Evolutionary conservation across 2,797 vertebrate genomes (phyloP), one percentile per base, ranked within the genome.

Genomic region (Rallus crepitans): DNA sequence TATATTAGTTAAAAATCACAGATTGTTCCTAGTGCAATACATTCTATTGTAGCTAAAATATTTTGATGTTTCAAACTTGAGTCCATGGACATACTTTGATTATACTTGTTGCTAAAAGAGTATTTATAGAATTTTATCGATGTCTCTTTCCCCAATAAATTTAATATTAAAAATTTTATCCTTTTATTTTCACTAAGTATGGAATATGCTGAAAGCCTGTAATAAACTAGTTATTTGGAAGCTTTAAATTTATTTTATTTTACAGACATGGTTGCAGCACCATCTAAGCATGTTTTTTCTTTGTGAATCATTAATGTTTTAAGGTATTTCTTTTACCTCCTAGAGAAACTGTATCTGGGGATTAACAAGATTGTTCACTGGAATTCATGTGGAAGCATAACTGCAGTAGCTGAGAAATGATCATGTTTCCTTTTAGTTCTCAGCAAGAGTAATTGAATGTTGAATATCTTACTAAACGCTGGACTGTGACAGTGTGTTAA

Each of bases 401-500:
- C 95, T 86, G 90, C 91, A 71, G 84, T 82, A 79, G 94, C 95
- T 98, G 98, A 98, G 97, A 98, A 98, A 98, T 96, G 97, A 96
- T 97, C 94, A 72, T 93, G 96, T 96, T 98, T 97, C 97, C 94
- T 97, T 97, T 97, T 97, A 87, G 93, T 98, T 97, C 97, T 97
- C 97, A 93, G 96, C 96, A 97, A 97, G 97, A 98, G 97, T 98
- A 98, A 98, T 97, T 97, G 97, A 98, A 98, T 98, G 97, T 97
- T 96, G 98, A 98, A 97, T 97, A 98, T 97, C 97, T 98, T 97
- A 97, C 97, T 98, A 98, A 98, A 98, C 42, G 80, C 96, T 93
- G 93, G 97, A 96, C 97, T 97, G 97, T 98, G 98, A 98, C 98
- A 98, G 97, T 96, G 96, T 98, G 97, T 98, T 98, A 98, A 97